Evolutionary conservation across 2,797 vertebrate species (phyloP).

Genomic region (Betta splendens): DNA sequence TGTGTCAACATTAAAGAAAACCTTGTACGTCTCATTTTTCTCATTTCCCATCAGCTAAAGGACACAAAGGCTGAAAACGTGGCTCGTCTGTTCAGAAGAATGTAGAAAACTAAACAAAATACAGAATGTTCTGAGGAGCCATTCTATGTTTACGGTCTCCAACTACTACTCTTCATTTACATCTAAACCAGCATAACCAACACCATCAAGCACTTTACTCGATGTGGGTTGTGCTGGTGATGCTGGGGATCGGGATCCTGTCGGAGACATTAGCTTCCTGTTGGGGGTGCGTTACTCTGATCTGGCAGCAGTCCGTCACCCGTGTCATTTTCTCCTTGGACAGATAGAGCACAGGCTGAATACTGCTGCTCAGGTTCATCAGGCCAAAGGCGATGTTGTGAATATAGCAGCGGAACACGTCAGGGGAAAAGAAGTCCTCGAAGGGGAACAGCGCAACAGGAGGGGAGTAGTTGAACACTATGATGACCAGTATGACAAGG

Average conservation of each 20-base stretch:
- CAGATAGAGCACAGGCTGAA: constrained; percentile 82
- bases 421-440: constrained; percentile 64
- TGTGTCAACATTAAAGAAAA: constrained; percentile 62
- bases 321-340: constrained; percentile 66
- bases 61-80: background rate
- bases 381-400: constrained; percentile 78
- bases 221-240: background rate
- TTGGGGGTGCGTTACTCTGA: too few relatives aligned
- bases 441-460: constrained; percentile 82
- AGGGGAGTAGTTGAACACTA: constrained; percentile 83
- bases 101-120: background rate
- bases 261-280: too few relatives aligned
- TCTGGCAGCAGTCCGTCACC: constrained; percentile 43
- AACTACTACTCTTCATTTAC: too few relatives aligned
- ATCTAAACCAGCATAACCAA: too few relatives aligned
- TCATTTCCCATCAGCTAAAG: too few relatives aligned
- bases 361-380: constrained; percentile 85
- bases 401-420: constrained; percentile 78
- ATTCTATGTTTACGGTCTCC: too few relatives aligned
- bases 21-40: constrained; percentile 15
- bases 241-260: too few relatives aligned
- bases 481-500: constrained; percentile 81
- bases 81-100: background rate
- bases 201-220: too few relatives aligned
- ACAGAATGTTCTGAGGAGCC: too few relatives aligned